A percentile compares a stretch with the other conserved stretches of the same genome.
phyloP scores from a whole-genome alignment of 2,113 vertebrate species.

The Tupaia chinensis region DNA sequence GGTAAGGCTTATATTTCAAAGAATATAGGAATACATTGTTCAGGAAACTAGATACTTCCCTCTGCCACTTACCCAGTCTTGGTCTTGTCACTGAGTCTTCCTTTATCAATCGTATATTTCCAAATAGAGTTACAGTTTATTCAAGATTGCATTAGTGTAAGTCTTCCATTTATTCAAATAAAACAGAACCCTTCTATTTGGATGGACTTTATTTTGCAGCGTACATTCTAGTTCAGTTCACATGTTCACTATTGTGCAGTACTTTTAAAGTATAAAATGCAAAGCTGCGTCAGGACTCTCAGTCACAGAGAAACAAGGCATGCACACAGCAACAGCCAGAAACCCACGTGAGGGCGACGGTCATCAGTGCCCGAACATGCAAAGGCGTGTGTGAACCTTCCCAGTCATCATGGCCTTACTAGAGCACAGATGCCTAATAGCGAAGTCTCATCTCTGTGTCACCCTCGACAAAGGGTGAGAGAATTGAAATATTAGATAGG shows the following conservation, averaged over 20 bases:
- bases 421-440: conserved; percentile 28
- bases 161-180: conserved; percentile 15
- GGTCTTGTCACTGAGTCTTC: background rate
- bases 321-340: conserved; percentile 32
- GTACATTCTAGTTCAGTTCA: conserved; percentile 59
- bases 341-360: background rate
- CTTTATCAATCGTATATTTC: background rate
- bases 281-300: background rate
- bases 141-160: conserved; percentile 32
- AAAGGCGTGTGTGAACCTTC: background rate
- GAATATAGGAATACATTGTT: background rate
- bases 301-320: conserved; percentile 54
- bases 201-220: conserved; percentile 59
- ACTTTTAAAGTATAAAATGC: conserved; percentile 15
- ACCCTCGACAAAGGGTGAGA: background rate
- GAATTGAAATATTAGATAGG: background rate
- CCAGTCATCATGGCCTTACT: background rate
- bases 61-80: background rate
- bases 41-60: background rate
- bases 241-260: background rate
- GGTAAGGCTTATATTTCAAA: conserved; percentile 14
- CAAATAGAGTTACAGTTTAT: background rate
- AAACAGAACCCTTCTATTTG: conserved; percentile 32
- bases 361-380: conserved; percentile 40
- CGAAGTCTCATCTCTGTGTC: background rate